phyloP scores from a whole-genome alignment of 2,113 vertebrate genomes.

The Callionymus lyra region DNA sequence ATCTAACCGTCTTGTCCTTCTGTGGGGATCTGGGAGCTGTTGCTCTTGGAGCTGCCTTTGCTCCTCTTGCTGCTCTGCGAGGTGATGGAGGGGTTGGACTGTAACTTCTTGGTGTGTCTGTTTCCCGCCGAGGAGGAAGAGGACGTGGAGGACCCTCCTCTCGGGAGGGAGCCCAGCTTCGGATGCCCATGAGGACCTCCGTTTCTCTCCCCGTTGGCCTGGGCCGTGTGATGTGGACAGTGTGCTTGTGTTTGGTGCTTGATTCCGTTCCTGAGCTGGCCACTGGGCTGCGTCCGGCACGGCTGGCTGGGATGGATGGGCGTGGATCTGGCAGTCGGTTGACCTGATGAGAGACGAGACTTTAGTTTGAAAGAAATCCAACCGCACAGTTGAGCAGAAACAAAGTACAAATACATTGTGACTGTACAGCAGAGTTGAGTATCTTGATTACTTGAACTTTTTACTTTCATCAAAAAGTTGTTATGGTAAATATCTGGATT shows the following conservation, averaged over 20 bases:
- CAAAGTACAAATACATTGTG: too few relatives aligned
- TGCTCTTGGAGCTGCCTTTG: conserved; percentile 82
- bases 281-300: conserved; percentile 41
- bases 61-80: conserved; percentile 89
- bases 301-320: conserved; percentile 45
- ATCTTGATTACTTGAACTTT: too few relatives aligned
- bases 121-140: conserved; percentile 56
- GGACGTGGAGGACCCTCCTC: conserved; percentile 59
- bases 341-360: conserved; percentile 48
- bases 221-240: conserved; percentile 36
- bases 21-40: conserved; percentile 83
- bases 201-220: conserved; percentile 48
- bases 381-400: too few relatives aligned
- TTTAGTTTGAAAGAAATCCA: too few relatives aligned
- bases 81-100: conserved; percentile 81
- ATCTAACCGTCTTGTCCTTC: conserved; percentile 85
- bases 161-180: conserved; percentile 56
- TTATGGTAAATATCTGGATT: too few relatives aligned
- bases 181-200: conserved; percentile 52
- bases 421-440: too few relatives aligned
- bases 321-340: conserved; percentile 57
- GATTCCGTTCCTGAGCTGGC: conserved; percentile 67
- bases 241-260: conserved; percentile 44
- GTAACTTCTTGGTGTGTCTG: conserved; percentile 75
- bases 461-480: too few relatives aligned